Base-by-base conservation (phyloP, 2,797 vertebrate genomes). In the Leptatherina wallacei region DNA sequence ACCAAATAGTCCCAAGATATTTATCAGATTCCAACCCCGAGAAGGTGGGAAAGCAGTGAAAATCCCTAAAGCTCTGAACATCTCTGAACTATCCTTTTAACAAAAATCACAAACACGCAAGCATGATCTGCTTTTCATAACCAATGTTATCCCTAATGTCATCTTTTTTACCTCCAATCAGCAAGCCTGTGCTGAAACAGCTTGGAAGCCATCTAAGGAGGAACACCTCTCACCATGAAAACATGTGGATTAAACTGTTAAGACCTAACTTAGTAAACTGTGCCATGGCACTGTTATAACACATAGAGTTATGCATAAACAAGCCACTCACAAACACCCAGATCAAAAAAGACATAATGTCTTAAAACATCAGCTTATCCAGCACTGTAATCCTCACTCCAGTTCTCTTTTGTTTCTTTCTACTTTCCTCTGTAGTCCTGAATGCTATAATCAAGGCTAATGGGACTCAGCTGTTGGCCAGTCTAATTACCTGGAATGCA, bases 401-500 rank as follows among this genome's bases (percentile, higher is more conserved):
- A 6, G 13, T 32, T 47, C 62, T 67, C 32, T 73, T 42, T 30
- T 58, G 66, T 51, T 56, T 78, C 71, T 59, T 35, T 56, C 56
- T 70, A 69, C 60, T 44, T 62, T 66, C 61, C 51, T 82, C 70
- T 79, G 70, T 80, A 73, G 65, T 63, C 72, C 82, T 91, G 85
- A 84, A 91, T 91, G 84, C 84, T 90, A 82, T 90, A 93, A 94
- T 94, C 89, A 91, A 84, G 75, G 80, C 85, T 94, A 94, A 95
- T 93, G 91, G 85, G 91, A 92, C 90, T 94, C 92, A 94, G 90
- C 93, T 94, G 93, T 88, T 91, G 89, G 87, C 85, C 85, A 71
- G 87, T 85, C 88, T 93, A 94, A 94, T 94, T 93, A 93, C 85
- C 85, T 91, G 92, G 91, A 95, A 94, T 94, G 88, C 76, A 93